These are phyloP conservation scores for Tipula unca DNA, from an alignment of 2,888 invertebrate species.

Conservation along the genomic window DNA sequence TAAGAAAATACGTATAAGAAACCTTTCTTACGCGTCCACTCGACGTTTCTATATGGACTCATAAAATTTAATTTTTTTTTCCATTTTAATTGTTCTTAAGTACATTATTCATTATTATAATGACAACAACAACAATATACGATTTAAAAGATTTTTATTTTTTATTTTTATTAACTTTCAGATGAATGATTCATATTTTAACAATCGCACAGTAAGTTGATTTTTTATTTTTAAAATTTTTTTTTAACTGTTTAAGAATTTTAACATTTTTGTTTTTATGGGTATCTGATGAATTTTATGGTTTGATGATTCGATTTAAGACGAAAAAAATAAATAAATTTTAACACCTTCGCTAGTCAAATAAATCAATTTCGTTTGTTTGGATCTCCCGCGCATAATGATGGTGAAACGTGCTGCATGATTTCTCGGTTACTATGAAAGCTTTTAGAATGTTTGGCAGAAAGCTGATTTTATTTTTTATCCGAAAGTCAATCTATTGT, in stretches of 20 bases:
- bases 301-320: neutral
- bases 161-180: neutral
- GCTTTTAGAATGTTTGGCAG: too few relatives aligned
- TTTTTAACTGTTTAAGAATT: neutral
- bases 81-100: neutral
- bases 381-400: too few relatives aligned
- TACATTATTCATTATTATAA: conserved; percentile 8
- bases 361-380: too few relatives aligned
- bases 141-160: neutral
- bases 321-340: neutral
- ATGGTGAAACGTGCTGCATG: too few relatives aligned
- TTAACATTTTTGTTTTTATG: neutral
- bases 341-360: neutral
- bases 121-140: neutral
- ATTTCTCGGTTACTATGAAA: too few relatives aligned
- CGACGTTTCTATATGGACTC: neutral
- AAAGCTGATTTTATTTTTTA: too few relatives aligned
- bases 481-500: too few relatives aligned
- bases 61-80: neutral
- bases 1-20: too few relatives aligned
- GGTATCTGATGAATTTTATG: neutral
- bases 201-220: neutral
- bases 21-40: neutral
- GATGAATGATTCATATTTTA: neutral
- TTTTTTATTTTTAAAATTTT: too few relatives aligned